Evolutionary conservation across 2,113 vertebrate species (phyloP), one percentile per base, ranked within the genome.

Genomic region (Tetraodon nigroviridis): DNA sequence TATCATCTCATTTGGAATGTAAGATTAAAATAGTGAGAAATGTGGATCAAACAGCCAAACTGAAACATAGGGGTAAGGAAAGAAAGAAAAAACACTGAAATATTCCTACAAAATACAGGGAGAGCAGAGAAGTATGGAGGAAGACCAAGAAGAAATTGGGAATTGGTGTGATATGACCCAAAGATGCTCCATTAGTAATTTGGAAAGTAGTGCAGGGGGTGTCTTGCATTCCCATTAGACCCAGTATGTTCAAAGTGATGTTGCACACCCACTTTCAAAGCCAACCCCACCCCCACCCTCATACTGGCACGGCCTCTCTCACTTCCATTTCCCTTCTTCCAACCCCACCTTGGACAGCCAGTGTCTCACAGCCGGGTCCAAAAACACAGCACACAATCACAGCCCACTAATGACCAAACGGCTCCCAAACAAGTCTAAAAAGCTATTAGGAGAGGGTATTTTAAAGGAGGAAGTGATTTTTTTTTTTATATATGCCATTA

Each of bases 361-460:
- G 78, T 52, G 78, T 73, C 84, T 81, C 66, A 77, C 67, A 79
- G 78, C 81, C 70, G 58, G 53, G 63, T 77, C 75, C 81, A 80
- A 72, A 75, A 74, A 64, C 52, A 57, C 60, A 71, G 66, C 56
- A 74, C 68, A 71, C 71, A 61, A 65, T 76, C 67, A 75, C 22
- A 74, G 79, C 76, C 79, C 67, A 79, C 84, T 88, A 86, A 88
- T 86, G 86, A 87, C 76, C 80, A 75, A 87, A 80, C 82, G 71
- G 76, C 80, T 84, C 84, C 84, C 82, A 83, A 86, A 87, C 84
- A 82, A 72, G 80, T 80, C 71, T 78, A 61, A 64, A 73, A 82
- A 86, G 86, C 86, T 86, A 82, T 88, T 88, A 88, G 77, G 80
- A 81, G 79, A 80, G 76, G 82, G 80, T 67, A 74, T 86, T 80